phyloP scores from a whole-genome alignment of 35 echinoderm and acorn worm species.

The Ophioderma brevispina region DNA sequence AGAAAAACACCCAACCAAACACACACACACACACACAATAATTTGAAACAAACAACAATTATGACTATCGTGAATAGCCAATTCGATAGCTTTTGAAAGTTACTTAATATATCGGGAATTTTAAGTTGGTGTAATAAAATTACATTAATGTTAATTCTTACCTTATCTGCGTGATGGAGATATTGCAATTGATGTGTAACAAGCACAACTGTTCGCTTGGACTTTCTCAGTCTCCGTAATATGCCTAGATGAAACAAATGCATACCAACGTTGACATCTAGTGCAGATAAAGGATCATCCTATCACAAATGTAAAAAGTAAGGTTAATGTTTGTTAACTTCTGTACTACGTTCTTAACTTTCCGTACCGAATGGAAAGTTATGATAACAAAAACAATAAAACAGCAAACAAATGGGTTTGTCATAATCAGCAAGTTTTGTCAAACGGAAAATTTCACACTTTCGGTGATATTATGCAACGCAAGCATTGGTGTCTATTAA shows the following conservation, averaged over 20 bases:
- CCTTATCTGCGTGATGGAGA: slow-evolving; percentile 54
- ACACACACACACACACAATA: neutral
- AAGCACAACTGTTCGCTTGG: slow-evolving; percentile 43
- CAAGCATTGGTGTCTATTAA: too few relatives aligned
- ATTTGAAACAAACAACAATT: neutral
- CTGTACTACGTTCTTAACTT: too few relatives aligned
- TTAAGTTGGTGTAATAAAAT: neutral
- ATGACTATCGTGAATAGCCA: neutral
- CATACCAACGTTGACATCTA: slow-evolving; percentile 74
- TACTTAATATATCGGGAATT: neutral
- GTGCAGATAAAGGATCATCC: slow-evolving; percentile 81
- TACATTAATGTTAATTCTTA: neutral
- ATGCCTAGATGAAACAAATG: slow-evolving; percentile 69
- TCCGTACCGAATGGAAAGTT: too few relatives aligned
- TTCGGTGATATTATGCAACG: too few relatives aligned
- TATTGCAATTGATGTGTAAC: slow-evolving; percentile 80
- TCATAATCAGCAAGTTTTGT: too few relatives aligned
- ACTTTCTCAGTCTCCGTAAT: slow-evolving; percentile 9
- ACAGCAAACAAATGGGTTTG: too few relatives aligned
- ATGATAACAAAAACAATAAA: too few relatives aligned
- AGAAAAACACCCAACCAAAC: too few relatives aligned
- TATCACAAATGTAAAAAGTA: neutral
- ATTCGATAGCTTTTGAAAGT: neutral
- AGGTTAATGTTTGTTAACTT: too few relatives aligned
- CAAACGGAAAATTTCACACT: too few relatives aligned